A percentile compares a stretch with the other conserved stretches of the same genome.
These are phyloP conservation scores for Conops quadrifasciatus DNA, from an alignment of 2,888 invertebrate genomes.

Conservation along the genomic window DNA sequence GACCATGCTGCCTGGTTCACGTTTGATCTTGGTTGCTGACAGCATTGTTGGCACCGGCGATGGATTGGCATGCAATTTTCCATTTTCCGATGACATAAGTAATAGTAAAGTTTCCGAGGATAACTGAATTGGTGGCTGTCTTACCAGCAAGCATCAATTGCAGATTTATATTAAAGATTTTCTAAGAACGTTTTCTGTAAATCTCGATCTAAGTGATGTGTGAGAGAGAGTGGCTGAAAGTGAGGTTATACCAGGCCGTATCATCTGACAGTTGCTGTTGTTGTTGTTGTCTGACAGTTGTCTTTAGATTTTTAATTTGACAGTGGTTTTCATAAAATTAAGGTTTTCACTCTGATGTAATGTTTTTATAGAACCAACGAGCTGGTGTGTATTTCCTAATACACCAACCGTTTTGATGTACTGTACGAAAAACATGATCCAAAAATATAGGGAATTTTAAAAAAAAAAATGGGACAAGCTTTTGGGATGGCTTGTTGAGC, in stretches of 20 bases:
- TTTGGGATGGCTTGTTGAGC: too few species aligned
- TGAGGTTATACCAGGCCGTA: constrained; percentile 14
- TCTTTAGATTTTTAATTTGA: background rate
- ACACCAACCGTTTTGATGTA: too few species aligned
- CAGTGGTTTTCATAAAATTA: background rate
- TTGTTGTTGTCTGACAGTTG: background rate
- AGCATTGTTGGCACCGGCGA: constrained; percentile 22
- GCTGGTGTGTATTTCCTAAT: too few species aligned
- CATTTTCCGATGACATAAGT: constrained; percentile 37
- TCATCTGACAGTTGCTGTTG: constrained; percentile 2
- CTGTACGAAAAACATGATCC: too few species aligned
- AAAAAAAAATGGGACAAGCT: too few species aligned
- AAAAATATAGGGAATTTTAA: too few species aligned
- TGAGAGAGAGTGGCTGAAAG: background rate
- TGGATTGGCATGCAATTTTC: constrained; percentile 38
- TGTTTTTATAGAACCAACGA: too few species aligned
- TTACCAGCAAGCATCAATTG: background rate
- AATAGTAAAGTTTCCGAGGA: too few species aligned
- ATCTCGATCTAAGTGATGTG: background rate
- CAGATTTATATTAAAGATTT: background rate
- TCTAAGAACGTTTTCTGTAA: background rate
- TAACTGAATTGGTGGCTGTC: background rate
- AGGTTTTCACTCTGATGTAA: background rate
- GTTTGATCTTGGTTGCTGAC: constrained; percentile 36
- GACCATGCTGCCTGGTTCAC: constrained; percentile 34